Percentiles rank a stretch among this genome's conserved stretches.
phyloP scores from a whole-genome alignment of 2,797 vertebrate species.

The Manis javanica region DNA sequence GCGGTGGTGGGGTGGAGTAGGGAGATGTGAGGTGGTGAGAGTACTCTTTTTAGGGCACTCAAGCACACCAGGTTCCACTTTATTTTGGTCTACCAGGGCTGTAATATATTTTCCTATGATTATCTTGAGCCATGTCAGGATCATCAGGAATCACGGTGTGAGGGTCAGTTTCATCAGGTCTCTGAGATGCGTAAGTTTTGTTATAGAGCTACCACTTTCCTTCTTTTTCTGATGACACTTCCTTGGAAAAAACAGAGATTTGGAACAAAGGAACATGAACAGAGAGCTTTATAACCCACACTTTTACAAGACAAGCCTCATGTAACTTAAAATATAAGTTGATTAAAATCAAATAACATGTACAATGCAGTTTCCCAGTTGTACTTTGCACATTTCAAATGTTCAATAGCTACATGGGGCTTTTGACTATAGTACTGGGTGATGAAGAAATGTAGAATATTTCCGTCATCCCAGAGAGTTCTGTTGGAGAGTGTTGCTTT shows the following conservation, averaged over 20 bases:
- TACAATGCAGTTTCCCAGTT: background rate
- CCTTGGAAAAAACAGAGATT: background rate
- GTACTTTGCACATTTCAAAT: background rate
- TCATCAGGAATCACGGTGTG: background rate
- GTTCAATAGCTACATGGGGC: background rate
- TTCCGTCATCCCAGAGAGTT: background rate
- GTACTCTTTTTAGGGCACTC: background rate
- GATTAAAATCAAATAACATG: background rate
- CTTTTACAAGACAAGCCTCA: background rate
- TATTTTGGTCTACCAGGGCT: background rate
- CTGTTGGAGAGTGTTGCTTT: background rate
- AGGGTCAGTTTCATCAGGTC: background rate
- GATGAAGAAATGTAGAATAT: background rate
- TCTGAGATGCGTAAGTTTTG: background rate
- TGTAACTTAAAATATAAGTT: background rate
- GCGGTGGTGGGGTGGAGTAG: fast-evolving
- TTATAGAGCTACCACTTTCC: background rate
- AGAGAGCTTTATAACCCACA: background rate
- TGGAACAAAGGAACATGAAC: background rate
- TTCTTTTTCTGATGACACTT: background rate
- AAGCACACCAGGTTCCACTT: background rate
- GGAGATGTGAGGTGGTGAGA: fast-evolving
- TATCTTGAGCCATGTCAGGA: background rate
- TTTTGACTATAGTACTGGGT: background rate
- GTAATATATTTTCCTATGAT: background rate